These are phyloP conservation scores for Phania funesta DNA, from an alignment of 2,888 invertebrate genomes.

Conservation along the genomic window DNA sequence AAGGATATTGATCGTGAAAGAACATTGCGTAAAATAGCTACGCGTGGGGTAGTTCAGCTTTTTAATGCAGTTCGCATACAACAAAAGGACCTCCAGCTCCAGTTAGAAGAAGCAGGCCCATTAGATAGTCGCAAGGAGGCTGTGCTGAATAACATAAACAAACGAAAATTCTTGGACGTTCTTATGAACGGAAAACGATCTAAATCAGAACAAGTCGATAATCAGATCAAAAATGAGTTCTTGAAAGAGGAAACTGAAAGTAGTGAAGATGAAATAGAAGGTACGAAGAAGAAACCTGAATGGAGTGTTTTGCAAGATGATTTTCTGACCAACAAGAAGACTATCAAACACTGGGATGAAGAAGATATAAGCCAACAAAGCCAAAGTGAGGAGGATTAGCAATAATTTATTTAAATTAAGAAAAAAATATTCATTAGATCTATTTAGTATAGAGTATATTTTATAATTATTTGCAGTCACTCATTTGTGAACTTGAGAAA, in stretches of 20 bases:
- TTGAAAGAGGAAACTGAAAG: constrained; percentile 81
- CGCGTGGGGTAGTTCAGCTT: constrained; percentile 94
- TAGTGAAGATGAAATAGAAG: constrained; percentile 77
- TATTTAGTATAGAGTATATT: constrained; percentile 5
- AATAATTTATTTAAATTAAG: neutral
- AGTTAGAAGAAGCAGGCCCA: constrained; percentile 86
- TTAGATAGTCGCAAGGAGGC: constrained; percentile 90
- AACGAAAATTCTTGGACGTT: constrained; percentile 88
- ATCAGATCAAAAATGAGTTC: constrained; percentile 81
- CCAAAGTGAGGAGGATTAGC: constrained; percentile 59
- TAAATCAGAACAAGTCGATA: constrained; percentile 81
- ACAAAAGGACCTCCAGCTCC: constrained; percentile 87
- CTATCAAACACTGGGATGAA: constrained; percentile 97
- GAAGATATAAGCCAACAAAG: constrained; percentile 78
- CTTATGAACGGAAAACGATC: constrained; percentile 85
- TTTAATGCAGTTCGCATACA: constrained; percentile 95
- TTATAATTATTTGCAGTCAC: neutral
- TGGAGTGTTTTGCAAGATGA: constrained; percentile 89
- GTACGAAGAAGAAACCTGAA: constrained; percentile 79
- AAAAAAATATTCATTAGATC: constrained; percentile 9
- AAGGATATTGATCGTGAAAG: constrained; percentile 89
- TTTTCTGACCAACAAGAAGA: constrained; percentile 92
- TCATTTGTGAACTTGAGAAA: constrained; percentile 70
- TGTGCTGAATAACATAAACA: constrained; percentile 86
- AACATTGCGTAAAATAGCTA: constrained; percentile 90